phyloP scores from a whole-genome alignment of 2,113 vertebrate genomes.

The Bubo blakistoni region DNA sequence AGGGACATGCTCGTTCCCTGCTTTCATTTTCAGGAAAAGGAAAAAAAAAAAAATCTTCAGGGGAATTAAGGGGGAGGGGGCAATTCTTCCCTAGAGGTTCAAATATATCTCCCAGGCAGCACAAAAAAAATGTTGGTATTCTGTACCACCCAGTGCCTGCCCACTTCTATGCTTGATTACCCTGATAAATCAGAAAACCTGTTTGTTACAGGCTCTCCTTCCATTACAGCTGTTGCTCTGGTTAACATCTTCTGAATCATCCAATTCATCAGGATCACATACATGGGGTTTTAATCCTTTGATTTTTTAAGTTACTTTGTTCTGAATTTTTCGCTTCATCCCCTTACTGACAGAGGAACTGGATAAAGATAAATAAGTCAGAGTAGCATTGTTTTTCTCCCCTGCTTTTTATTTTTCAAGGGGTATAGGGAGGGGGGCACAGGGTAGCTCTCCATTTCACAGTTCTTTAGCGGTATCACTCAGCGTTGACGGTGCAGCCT shows the following conservation, averaged over 20 bases:
- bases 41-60: not conserved
- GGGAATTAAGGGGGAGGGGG: slow-evolving; percentile 26
- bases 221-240: slow-evolving; percentile 71
- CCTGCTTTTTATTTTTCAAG: slow-evolving; percentile 28
- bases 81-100: not conserved
- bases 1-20: not conserved
- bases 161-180: slow-evolving; percentile 63
- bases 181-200: slow-evolving; percentile 68
- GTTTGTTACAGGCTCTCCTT: slow-evolving; percentile 63
- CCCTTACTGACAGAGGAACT: slow-evolving; percentile 56
- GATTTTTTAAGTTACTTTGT: slow-evolving; percentile 65
- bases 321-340: slow-evolving; percentile 59
- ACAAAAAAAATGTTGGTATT: slow-evolving; percentile 44
- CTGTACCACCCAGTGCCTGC: slow-evolving; percentile 71
- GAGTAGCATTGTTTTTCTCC: slow-evolving; percentile 13
- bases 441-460: slow-evolving; percentile 19
- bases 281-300: slow-evolving; percentile 53
- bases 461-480: not conserved
- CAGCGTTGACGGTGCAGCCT: not conserved
- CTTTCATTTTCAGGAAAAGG: not conserved
- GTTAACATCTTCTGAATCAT: slow-evolving; percentile 68
- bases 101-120: slow-evolving; percentile 52
- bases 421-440: not conserved
- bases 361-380: slow-evolving; percentile 57
- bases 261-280: slow-evolving; percentile 67